Evolutionary conservation across 2,888 invertebrate species (phyloP), one percentile per base, ranked within the genome.

Genomic region (Uloborus plumipes): DNA sequence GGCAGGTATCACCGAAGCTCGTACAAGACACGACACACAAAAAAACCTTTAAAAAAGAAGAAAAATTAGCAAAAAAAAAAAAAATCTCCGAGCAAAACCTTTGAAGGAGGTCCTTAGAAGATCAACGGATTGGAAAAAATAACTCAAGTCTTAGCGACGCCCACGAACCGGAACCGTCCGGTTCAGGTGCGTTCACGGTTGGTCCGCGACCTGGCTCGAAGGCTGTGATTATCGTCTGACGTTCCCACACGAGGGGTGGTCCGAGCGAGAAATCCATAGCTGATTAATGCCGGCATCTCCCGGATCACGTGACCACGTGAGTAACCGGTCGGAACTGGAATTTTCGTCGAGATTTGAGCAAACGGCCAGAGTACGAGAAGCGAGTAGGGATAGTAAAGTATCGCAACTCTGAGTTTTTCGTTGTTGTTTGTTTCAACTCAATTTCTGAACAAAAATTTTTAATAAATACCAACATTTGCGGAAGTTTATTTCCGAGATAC

Each of bases 151-250:
- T 59, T 50, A 67, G 72, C 31, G 51, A 72, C 79, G 72, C 79
- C 79, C 79, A 71, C 66, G 72, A 72, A 59, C 72, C 72, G 51
- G 49, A 71, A 72, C 64, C 78, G 62, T 20, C 71, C 65, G 79
- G 66, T 80, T 70, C 67, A 55, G 69, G 64, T 81, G 61, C 26
- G 79, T 49, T 73, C 73, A 69, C 73, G 80, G 77, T 78, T 78
- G 77, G 77, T 78, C 71, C 77, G 51, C 55, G 69, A 69, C 61
- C 61, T 69, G 69, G 69, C 67, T 69, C 73, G 62, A 73, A 73
- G 80, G 74, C 70, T 67, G 74, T 81, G 74, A 81, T 81, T 81
- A 81, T 75, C 73, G 73, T 80, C 80, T 74, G 80, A 80, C 80
- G 80, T 74, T 74, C 70, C 66, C 72, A 67, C 79, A 59, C 66